A percentile compares a stretch with the other conserved stretches of the same genome.
Evolutionary conservation across 2,113 vertebrate species (phyloP).

Genomic region (Bungarus multicinctus): DNA sequence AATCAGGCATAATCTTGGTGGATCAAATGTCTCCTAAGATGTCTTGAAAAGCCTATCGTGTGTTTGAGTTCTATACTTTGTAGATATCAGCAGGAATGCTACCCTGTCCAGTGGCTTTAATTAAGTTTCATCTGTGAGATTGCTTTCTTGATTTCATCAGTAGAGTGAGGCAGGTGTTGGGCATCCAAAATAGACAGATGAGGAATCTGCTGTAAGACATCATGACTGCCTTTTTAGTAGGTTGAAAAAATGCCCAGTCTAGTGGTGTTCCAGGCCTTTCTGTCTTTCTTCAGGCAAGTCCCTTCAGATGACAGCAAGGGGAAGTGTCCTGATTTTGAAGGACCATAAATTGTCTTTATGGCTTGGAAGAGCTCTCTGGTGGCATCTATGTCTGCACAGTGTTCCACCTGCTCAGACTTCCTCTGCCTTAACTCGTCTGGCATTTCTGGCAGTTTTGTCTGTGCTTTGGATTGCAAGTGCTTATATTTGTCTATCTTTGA

Average conservation of each 20-base stretch:
- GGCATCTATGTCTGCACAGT: neutral
- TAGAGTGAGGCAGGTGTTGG: neutral
- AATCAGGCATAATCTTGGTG: no score
- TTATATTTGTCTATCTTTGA: neutral
- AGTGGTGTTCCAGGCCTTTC: neutral
- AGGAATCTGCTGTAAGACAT: neutral
- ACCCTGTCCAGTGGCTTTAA: neutral
- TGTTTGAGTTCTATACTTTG: neutral
- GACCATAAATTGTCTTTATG: neutral
- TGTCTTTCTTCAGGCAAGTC: neutral
- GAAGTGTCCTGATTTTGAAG: neutral
- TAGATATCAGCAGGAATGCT: neutral
- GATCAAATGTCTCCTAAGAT: neutral
- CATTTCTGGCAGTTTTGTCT: neutral
- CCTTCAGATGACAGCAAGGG: neutral
- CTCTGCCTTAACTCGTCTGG: neutral
- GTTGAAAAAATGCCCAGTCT: neutral
- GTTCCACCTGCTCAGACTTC: neutral
- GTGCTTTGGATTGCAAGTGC: neutral
- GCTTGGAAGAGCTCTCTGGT: neutral
- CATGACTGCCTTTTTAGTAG: neutral
- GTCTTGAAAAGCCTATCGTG: neutral
- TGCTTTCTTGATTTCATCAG: neutral
- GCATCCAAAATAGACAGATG: neutral
- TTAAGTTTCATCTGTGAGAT: neutral